These are phyloP conservation scores for Heterotilapia buettikoferi DNA, from an alignment of 2,113 vertebrate genomes.

Conservation along the genomic window DNA sequence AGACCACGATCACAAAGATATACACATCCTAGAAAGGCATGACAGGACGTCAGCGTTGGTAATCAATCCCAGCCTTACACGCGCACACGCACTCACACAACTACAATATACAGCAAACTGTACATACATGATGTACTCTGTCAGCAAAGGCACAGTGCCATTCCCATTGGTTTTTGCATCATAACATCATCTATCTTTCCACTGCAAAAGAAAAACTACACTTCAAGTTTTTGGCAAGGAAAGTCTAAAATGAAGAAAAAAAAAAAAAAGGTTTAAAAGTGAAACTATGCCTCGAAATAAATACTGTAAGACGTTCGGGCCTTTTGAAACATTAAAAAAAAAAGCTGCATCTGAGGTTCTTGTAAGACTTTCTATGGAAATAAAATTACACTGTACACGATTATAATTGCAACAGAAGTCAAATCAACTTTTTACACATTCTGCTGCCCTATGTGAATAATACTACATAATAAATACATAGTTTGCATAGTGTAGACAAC, in stretches of 20 bases:
- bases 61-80: background rate
- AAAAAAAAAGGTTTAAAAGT: background rate
- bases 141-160: conserved; percentile 47
- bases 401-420: background rate
- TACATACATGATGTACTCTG: conserved; percentile 11
- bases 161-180: conserved; percentile 19
- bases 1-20: background rate
- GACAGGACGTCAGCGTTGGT: background rate
- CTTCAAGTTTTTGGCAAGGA: conserved; percentile 33
- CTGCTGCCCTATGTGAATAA: conserved; percentile 58
- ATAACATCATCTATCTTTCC: background rate
- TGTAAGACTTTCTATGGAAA: conserved; percentile 5
- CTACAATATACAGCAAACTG: background rate
- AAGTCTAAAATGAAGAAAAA: background rate
- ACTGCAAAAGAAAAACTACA: conserved; percentile 13
- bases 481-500: conserved; percentile 89
- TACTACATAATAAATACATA: conserved; percentile 84
- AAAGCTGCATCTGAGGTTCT: conserved; percentile 23
- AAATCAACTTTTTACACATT: conserved; percentile 5
- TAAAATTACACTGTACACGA: conserved; percentile 13
- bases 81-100: background rate
- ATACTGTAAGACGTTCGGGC: conserved; percentile 15
- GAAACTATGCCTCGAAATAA: conserved; percentile 22
- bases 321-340: background rate
- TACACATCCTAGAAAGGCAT: background rate